These are phyloP conservation scores for Bradypodion ventrale DNA, from an alignment of 2,797 vertebrate genomes.

Conservation along the genomic window DNA sequence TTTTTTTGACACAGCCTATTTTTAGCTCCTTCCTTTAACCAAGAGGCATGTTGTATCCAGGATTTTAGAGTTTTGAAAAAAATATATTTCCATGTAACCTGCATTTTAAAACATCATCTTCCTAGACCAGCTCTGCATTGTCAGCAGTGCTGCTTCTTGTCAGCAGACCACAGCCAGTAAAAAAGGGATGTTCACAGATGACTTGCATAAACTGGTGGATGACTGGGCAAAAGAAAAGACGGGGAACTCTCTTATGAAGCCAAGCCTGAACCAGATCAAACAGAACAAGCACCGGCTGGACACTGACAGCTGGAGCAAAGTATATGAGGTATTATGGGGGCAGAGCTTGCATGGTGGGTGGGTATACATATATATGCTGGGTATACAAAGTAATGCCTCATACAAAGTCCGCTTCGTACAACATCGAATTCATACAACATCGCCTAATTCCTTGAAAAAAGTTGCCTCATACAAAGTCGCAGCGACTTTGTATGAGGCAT, in stretches of 20 bases:
- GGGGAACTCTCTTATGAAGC: constrained; percentile 80
- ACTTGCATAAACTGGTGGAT: constrained; percentile 92
- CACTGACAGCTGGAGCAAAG: constrained; percentile 83
- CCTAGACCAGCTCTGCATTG: constrained; percentile 51
- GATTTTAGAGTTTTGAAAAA: neutral
- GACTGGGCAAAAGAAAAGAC: constrained; percentile 89
- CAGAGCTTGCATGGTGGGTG: neutral
- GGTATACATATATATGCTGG: neutral
- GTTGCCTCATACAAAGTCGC: too few species aligned
- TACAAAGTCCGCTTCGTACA: too few species aligned
- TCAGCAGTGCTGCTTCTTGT: constrained; percentile 54
- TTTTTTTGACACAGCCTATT: neutral
- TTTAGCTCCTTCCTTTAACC: neutral
- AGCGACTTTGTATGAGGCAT: too few species aligned
- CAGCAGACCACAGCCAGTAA: constrained; percentile 74
- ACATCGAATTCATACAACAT: too few species aligned
- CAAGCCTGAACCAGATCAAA: constrained; percentile 92
- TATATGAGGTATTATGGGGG: constrained; percentile 79
- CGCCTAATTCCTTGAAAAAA: too few species aligned
- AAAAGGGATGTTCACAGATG: constrained; percentile 92
- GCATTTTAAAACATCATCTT: neutral
- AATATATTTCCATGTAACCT: neutral
- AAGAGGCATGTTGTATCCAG: neutral
- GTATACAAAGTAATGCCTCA: too few species aligned
- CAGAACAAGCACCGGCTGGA: constrained; percentile 90